Evolutionary conservation across 2,113 vertebrate species (phyloP).

Genomic region (Mesembrinibis cayennensis): DNA sequence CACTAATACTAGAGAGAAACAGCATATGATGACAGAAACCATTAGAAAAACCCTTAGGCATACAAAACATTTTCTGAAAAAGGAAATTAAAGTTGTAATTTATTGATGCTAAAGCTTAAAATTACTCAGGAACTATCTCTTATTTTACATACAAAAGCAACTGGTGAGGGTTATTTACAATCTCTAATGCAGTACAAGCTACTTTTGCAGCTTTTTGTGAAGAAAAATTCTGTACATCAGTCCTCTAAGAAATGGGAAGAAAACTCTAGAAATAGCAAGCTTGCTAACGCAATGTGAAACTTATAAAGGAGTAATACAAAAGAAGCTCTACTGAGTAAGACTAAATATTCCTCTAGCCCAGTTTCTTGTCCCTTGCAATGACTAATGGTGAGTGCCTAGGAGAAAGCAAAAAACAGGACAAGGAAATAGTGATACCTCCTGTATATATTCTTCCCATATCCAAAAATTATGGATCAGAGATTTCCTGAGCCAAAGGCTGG

Average conservation of each 20-base stretch:
- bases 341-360: neutral
- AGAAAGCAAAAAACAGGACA: neutral
- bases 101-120: neutral
- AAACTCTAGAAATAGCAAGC: neutral
- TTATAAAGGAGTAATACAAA: neutral
- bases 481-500: neutral
- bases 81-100: neutral
- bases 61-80: neutral
- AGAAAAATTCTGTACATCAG: neutral
- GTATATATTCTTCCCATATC: neutral
- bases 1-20: neutral
- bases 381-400: neutral
- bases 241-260: neutral
- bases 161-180: neutral
- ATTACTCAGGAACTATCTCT: neutral
- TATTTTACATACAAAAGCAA: neutral
- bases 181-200: neutral
- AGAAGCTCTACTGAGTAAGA: neutral
- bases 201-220: neutral
- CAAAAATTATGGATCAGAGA: neutral
- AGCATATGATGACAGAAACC: neutral
- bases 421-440: neutral
- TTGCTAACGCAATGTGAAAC: neutral
- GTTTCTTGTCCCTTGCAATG: conserved; percentile 9
- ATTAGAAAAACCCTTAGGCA: conserved; percentile 15